Percentiles rank a stretch among this genome's conserved stretches.
Conservation (phyloP, 2,113 vertebrate species). For the Nannobrachium achirus region DNA sequence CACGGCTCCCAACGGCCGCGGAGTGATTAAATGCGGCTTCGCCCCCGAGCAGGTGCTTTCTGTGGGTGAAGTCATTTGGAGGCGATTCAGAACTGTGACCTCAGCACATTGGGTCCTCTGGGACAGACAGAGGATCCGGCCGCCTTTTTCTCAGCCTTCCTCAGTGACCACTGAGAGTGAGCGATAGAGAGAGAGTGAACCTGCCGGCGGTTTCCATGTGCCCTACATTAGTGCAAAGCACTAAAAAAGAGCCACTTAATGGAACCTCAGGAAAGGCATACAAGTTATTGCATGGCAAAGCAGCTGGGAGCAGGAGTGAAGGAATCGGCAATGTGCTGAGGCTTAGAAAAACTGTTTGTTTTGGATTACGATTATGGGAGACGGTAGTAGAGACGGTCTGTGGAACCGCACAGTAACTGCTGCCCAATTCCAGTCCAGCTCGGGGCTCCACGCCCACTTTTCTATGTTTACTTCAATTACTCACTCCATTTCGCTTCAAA, state of each 20-base stretch:
- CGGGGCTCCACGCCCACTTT: constrained; percentile 59
- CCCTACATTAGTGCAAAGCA: constrained; percentile 65
- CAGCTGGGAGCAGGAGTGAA: constrained; percentile 18
- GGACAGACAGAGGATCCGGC: constrained; percentile 70
- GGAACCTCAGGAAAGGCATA: constrained; percentile 59
- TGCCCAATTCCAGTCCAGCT: constrained; percentile 58
- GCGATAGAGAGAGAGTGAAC: constrained; percentile 64
- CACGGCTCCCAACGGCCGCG: constrained; percentile 59
- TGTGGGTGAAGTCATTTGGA: constrained; percentile 78
- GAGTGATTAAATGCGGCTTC: constrained; percentile 75
- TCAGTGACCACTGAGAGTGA: constrained; percentile 62
- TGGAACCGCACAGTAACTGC: constrained; percentile 48
- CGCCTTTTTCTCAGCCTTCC: constrained; percentile 66
- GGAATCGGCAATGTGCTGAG: neutral
- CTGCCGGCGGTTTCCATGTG: constrained; percentile 60
- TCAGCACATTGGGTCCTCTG: constrained; percentile 74
- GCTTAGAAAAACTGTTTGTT: constrained; percentile 48
- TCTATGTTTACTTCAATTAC: constrained; percentile 77
- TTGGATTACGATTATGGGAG: constrained; percentile 58
- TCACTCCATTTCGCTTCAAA: constrained; percentile 73
- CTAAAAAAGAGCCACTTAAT: constrained; percentile 61
- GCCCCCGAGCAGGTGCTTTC: constrained; percentile 78
- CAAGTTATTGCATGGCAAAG: constrained; percentile 50
- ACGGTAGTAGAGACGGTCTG: constrained; percentile 44
- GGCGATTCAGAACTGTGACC: constrained; percentile 79